A percentile compares a stretch with the other conserved stretches of the same genome.
These are phyloP conservation scores for Coreoperca whiteheadi DNA, from an alignment of 2,113 vertebrate species.

Conservation along the genomic window DNA sequence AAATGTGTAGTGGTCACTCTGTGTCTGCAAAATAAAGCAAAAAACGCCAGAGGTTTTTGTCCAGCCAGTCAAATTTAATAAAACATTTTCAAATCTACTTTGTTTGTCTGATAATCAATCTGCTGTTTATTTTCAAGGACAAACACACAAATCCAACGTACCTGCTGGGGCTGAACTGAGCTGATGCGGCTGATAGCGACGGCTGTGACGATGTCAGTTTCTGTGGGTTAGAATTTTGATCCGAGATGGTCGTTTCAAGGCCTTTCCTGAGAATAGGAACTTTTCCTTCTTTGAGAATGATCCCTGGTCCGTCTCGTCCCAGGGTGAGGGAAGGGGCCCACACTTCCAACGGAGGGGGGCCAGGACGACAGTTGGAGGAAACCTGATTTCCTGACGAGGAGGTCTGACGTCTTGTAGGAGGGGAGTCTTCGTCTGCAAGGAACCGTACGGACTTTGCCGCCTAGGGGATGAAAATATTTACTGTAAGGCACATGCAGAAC, in stretches of 20 bases:
- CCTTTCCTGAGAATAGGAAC: slow-evolving; percentile 83
- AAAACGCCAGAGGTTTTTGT: not conserved
- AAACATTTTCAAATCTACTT: not conserved
- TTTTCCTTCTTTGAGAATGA: slow-evolving; percentile 87
- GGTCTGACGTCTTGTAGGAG: slow-evolving; percentile 80
- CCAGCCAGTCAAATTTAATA: not conserved
- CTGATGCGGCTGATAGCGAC: slow-evolving; percentile 73
- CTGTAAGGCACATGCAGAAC: slow-evolving; percentile 11
- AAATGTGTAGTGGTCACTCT: slow-evolving; percentile 77
- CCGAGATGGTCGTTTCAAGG: slow-evolving; percentile 71
- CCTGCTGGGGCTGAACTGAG: slow-evolving; percentile 86
- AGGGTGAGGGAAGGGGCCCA: slow-evolving; percentile 81
- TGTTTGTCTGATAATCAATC: slow-evolving; percentile 3
- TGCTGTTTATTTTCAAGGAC: not conserved
- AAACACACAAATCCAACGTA: slow-evolving; percentile 40
- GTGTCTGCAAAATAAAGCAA: slow-evolving; percentile 70
- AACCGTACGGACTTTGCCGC: slow-evolving; percentile 95
- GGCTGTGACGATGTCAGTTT: slow-evolving; percentile 67
- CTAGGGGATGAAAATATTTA: slow-evolving; percentile 74
- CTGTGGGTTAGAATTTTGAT: slow-evolving; percentile 68
- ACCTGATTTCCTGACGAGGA: slow-evolving; percentile 77
- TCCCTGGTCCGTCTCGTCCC: slow-evolving; percentile 86
- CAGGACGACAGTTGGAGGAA: slow-evolving; percentile 38
- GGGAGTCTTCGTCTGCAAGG: slow-evolving; percentile 87
- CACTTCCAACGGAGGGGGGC: slow-evolving; percentile 79